Evolutionary conservation across 2,888 invertebrate genomes (phyloP).

Genomic region (Hydrotaea diabolus): DNA sequence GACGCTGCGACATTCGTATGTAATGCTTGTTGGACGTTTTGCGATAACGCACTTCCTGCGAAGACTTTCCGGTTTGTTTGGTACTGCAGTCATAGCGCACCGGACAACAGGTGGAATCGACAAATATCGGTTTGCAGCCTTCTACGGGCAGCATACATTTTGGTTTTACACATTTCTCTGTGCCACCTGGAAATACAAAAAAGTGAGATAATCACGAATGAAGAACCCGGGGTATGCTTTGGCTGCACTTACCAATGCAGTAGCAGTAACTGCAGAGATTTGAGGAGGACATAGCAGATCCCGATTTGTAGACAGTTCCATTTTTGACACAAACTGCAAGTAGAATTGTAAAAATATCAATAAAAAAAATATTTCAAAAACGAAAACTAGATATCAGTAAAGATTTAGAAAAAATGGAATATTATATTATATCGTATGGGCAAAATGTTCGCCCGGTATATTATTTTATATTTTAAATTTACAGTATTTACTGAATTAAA

Average conservation of each 20-base stretch:
- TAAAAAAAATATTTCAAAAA: too few relatives aligned
- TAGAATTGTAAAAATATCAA: background rate
- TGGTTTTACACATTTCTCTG: conserved; percentile 89
- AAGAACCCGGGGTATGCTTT: too few relatives aligned
- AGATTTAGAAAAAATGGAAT: too few relatives aligned
- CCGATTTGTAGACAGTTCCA: conserved; percentile 79
- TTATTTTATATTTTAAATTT: too few relatives aligned
- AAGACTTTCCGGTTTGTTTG: conserved; percentile 77
- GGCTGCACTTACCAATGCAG: conserved; percentile 83
- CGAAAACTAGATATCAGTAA: background rate
- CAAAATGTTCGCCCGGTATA: too few relatives aligned
- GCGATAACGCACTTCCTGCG: conserved; percentile 77
- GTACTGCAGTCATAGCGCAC: conserved; percentile 87
- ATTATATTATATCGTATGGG: too few relatives aligned
- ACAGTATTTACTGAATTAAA: too few relatives aligned
- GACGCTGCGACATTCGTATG: conserved; percentile 76
- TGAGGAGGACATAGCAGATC: conserved; percentile 90
- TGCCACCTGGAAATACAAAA: conserved; percentile 81
- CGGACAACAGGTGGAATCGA: conserved; percentile 87
- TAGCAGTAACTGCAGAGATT: conserved; percentile 93
- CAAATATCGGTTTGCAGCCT: conserved; percentile 82
- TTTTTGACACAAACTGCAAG: conserved; percentile 78
- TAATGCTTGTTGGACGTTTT: conserved; percentile 79
- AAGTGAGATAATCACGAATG: background rate
- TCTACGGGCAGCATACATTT: conserved; percentile 88